Conservation (phyloP, 2,888 invertebrate species). For the Phyto melanocephala region DNA sequence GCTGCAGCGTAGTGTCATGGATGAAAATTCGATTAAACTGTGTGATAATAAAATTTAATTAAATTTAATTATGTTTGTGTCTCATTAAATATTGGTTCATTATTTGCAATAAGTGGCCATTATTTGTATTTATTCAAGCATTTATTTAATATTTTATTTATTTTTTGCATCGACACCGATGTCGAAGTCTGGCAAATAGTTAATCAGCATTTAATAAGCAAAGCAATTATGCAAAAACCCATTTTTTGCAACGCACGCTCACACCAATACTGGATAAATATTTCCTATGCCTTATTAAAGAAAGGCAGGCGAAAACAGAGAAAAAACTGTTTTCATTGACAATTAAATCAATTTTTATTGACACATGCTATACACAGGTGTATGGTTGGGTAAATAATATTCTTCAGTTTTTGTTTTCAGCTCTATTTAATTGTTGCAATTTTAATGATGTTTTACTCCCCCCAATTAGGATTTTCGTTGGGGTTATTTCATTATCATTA, state of each 20-base stretch:
- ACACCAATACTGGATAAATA: not conserved
- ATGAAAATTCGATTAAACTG: conserved; percentile 18
- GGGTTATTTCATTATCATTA: too few relatives aligned
- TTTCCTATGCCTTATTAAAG: not conserved
- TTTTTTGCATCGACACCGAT: not conserved
- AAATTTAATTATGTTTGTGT: conserved; percentile 63
- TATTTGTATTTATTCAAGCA: conserved; percentile 55
- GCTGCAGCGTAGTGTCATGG: not conserved
- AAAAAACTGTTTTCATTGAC: not conserved
- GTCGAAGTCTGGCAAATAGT: not conserved
- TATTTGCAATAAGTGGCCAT: conserved; percentile 60
- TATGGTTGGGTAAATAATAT: conserved; percentile 31
- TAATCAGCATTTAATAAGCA: conserved; percentile 20
- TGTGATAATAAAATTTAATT: conserved; percentile 66
- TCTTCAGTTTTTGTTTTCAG: conserved; percentile 6
- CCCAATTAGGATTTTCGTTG: not conserved
- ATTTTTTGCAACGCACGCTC: conserved; percentile 1
- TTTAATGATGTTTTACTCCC: conserved; percentile 47
- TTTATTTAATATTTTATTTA: conserved; percentile 34
- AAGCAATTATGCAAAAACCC: not conserved
- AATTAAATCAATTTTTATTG: conserved; percentile 60
- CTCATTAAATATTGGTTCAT: conserved; percentile 64
- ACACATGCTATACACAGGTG: conserved; percentile 56
- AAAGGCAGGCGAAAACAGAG: not conserved
- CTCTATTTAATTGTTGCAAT: conserved; percentile 1